Base-by-base conservation (phyloP, 30 jellyfish, hydroid and myxozoan genomes). In the Nemopilema nomurai region DNA sequence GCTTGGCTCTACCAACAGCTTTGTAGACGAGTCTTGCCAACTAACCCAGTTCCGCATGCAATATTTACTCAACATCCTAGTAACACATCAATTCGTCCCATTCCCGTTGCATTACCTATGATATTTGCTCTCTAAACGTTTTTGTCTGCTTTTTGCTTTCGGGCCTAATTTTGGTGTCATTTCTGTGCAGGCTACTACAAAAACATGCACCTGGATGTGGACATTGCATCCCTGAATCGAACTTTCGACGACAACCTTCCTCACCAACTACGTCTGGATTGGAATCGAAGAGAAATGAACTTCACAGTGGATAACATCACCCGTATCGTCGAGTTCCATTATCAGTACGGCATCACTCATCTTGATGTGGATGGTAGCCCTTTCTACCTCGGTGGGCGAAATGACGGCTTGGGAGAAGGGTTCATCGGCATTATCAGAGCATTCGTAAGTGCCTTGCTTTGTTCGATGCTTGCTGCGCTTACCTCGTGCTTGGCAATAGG, bases 321-420 rank as follows among this genome's bases (percentile, higher is more conserved):
- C n/a, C 95, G 93, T 69, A 89, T 85, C 16, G 97, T 90, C 41
- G 97, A 94, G 19, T 84, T 94, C 62, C 97, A 92, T 25, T 82
- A 76, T 25, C 99, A 89, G 64, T 96, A 94, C 31, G 97, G 96
- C 76, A 91, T 96, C 16, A 96, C 90, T 21, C 99, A 94, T 76
- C 90, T 94, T 50, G 92, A 94, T 77, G 89, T 94, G 32, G 99
- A 94, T 76, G 99, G 96, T 41, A 90, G 90, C 28, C 91, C 99
- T 22, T 92, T 94, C 69, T 94, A 89, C 78, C 75, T 94, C 76
- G 99, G 99, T 63, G 99, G 97, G 31, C 65, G 97, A 66, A 76
- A 84, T 62, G 96, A 89, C 62, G 97, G 94, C 30, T 76, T 87
- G 26, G 90, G 74, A 16, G 85, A 77, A 30, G 99, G 99, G 19